Conservation (phyloP, 2,797 vertebrate genomes). For the Okamejei kenojei region DNA sequence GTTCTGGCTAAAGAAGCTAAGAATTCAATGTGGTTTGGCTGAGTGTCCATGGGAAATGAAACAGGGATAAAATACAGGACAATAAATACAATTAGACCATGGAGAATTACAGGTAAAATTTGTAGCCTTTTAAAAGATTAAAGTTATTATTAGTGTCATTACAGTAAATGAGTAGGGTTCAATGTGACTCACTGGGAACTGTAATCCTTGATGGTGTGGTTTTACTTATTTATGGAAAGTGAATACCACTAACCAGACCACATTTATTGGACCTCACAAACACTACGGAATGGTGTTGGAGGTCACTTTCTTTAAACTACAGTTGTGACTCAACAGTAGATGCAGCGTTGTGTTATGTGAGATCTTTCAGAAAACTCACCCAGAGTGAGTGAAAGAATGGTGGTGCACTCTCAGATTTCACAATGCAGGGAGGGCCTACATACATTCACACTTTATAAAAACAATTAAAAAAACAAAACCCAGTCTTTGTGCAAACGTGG, state of each 20-base stretch:
- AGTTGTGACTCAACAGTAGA: not conserved
- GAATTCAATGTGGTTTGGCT: not conserved
- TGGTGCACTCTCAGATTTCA: not conserved
- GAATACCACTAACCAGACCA: not conserved
- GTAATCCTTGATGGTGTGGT: not conserved
- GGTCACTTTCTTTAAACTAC: not conserved
- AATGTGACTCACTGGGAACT: not conserved
- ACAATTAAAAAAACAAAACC: not conserved
- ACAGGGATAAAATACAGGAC: slow-evolving; percentile 4
- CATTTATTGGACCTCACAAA: not conserved
- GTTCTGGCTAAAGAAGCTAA: slow-evolving; percentile 10
- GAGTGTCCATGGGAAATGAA: not conserved
- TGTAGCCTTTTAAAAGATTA: not conserved
- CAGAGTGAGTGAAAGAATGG: not conserved
- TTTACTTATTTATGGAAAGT: not conserved
- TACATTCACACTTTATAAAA: not conserved
- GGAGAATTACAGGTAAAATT: not conserved
- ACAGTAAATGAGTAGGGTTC: not conserved
- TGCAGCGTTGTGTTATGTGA: not conserved
- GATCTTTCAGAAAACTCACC: not conserved
- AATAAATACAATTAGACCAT: not conserved
- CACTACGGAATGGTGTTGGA: not conserved
- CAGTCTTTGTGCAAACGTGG: not conserved
- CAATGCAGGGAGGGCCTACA: not conserved
- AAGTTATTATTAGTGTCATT: not conserved